Percentiles rank a stretch among this genome's conserved stretches.
These are phyloP conservation scores for Emys orbicularis DNA, from an alignment of 2,797 vertebrate species.

Conservation along the genomic window DNA sequence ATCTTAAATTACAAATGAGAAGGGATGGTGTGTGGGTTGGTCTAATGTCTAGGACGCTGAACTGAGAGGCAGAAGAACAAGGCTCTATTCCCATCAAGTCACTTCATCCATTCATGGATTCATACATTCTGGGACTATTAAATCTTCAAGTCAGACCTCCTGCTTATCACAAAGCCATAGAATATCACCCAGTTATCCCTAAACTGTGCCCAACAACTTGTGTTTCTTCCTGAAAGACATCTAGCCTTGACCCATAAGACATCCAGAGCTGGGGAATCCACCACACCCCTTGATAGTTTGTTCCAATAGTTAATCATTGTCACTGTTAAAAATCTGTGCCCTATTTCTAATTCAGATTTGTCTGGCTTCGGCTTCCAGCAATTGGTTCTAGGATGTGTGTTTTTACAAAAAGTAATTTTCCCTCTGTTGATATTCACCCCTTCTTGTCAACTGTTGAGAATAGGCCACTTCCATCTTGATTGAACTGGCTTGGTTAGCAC, in stretches of 20 bases:
- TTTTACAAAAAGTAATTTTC: too few relatives aligned
- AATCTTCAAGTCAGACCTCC: neutral
- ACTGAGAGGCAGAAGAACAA: neutral
- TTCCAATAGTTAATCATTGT: neutral
- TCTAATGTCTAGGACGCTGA: neutral
- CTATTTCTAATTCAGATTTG: neutral
- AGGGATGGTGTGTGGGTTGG: neutral
- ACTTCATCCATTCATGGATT: conserved; percentile 16
- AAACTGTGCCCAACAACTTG: neutral
- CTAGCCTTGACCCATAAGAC: neutral
- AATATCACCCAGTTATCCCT: neutral
- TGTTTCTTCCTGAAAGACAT: neutral
- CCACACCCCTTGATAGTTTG: neutral
- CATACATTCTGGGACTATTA: neutral
- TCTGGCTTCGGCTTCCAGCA: neutral
- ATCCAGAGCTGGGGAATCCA: neutral
- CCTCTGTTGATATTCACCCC: too few relatives aligned
- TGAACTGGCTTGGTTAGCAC: too few relatives aligned
- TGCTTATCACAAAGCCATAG: neutral
- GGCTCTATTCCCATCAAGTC: neutral
- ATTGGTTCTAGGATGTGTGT: neutral
- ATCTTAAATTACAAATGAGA: neutral
- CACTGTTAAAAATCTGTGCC: neutral
- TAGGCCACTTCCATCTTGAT: too few relatives aligned
- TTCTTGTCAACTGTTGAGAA: too few relatives aligned